Evolutionary conservation across 2,888 invertebrate species (phyloP), one percentile per base, ranked within the genome.

Genomic region (Anagyrus pseudococci): DNA sequence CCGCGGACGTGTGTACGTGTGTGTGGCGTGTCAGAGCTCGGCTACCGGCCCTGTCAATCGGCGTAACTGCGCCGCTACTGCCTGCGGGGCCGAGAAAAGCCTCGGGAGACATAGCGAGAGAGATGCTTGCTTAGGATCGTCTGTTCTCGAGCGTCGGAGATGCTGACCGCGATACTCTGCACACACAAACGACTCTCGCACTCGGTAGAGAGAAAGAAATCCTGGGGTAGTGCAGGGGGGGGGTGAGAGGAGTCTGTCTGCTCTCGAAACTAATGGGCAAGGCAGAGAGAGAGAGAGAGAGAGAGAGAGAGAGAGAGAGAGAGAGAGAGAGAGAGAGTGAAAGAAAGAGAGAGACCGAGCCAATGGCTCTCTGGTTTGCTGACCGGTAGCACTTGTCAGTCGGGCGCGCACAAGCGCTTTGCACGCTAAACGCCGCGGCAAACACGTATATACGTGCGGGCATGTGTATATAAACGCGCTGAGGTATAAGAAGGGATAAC

Each of bases 71-170:
- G 23, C 1, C 6, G 44, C 7, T 44, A 10, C 22, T 10, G 44
- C 46, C 4, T 10, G 22, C 43, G 17, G 20, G 8, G 7, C 15
- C 41, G 15, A 7, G 22, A 44, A 20, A 20, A 44, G 10, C 19
- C 44, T 44, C 44, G 6, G 19, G 23, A 23, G 41, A 41, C 41
- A n/a, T n/a, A 33, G 33, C 33, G 33, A 33, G 33, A 33, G 19
- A 23, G 37, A 23, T 52, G 62, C 56, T 62, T 62, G 52, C 47
- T 57, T 62, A 62, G 62, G 62, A 62, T 52, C 46, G 54, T 8
- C n/a, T 43, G 17, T 19, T n/a, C 8, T 2, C 17, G n/a, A 15
- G 13, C 40, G 8, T 15, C 40, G 17, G 8, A 37, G 33, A 37
- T 37, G 8, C 33, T 37, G 33, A 37, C 33, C 8, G 8, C 33